Base-by-base conservation (phyloP, 2,113 vertebrate genomes). In the Vireo altiloquus region DNA sequence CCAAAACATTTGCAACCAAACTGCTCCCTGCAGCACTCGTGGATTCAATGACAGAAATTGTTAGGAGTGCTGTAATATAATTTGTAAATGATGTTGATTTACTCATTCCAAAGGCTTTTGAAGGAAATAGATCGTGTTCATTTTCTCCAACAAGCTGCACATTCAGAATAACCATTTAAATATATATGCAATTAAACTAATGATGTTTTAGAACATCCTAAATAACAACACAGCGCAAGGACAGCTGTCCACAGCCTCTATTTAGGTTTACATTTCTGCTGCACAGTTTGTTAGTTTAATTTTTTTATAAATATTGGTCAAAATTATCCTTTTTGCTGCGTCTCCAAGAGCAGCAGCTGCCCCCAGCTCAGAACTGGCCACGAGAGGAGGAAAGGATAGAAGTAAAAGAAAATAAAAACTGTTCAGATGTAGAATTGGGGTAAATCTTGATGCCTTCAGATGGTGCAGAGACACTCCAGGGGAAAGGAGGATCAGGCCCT, bases 121-220 rank as follows among this genome's bases (percentile, higher is more conserved):
- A 94, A 82, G 84, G 78, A 97, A 96, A 89, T 95, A 70, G 70
- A 95, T 97, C 94, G 81, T 95, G 92, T 91, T 96, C 86, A 97
- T 96, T 95, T 96, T 70, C 95, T 95, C 91, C 94, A 97, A 84
- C 97, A 90, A 96, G 90, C 84, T 94, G 82, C 92, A 60, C 87
- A 95, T 96, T 97, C 90, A 76, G 49, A 74, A 90, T 53, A 93
- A 83, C 87, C 80, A 53, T 53, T 97, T 96, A 84, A 97, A 98
- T 93, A 88, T 95, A 97, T 93, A 90, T 91, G 93, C 94, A 96
- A 83, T 87, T 97, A 94, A 93, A 90, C 92, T 97, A 97, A 97
- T 97, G 89, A 96, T 95, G 94, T 96, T 97, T 95, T 90, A 94
- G 83, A 97, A 78, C 80, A 91, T 49, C 92, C 96, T 95, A 93